phyloP scores from a whole-genome alignment of 2,888 invertebrate species.

The Rhynchonema sp. region DNA sequence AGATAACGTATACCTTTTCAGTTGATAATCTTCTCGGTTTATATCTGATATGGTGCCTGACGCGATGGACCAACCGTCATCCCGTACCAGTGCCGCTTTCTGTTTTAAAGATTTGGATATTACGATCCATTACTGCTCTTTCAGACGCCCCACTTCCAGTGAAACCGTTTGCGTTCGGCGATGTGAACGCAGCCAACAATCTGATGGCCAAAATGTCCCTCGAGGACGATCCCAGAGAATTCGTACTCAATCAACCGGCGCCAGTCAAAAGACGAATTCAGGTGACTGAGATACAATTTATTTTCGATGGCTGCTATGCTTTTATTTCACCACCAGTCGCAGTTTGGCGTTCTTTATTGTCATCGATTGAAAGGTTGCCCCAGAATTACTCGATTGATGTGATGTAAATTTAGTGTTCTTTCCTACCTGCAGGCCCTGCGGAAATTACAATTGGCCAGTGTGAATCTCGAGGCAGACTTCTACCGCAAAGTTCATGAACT shows the following conservation, averaged over 20 bases:
- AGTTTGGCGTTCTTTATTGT: not conserved
- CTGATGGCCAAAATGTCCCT: not conserved
- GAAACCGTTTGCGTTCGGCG: not conserved
- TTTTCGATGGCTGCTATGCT: not conserved
- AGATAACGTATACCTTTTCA: too few relatives aligned
- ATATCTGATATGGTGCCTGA: too few relatives aligned
- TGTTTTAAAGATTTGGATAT: too few relatives aligned
- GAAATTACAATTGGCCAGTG: constrained; percentile 20
- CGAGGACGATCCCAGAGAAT: not conserved
- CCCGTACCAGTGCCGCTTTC: too few relatives aligned
- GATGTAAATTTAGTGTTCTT: not conserved
- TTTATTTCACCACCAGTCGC: not conserved
- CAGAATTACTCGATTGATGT: too few relatives aligned
- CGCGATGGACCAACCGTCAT: too few relatives aligned
- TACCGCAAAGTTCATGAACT: constrained; percentile 78
- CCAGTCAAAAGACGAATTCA: not conserved
- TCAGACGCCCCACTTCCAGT: not conserved
- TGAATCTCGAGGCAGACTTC: constrained; percentile 71
- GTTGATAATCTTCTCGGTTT: too few relatives aligned
- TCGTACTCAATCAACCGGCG: not conserved
- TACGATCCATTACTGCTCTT: too few relatives aligned
- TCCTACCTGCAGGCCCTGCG: not conserved
- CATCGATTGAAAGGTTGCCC: too few relatives aligned
- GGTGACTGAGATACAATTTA: too few relatives aligned
- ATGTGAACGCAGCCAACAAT: not conserved